phyloP scores from a whole-genome alignment of 2,797 vertebrate genomes.

The Antrozous pallidus region DNA sequence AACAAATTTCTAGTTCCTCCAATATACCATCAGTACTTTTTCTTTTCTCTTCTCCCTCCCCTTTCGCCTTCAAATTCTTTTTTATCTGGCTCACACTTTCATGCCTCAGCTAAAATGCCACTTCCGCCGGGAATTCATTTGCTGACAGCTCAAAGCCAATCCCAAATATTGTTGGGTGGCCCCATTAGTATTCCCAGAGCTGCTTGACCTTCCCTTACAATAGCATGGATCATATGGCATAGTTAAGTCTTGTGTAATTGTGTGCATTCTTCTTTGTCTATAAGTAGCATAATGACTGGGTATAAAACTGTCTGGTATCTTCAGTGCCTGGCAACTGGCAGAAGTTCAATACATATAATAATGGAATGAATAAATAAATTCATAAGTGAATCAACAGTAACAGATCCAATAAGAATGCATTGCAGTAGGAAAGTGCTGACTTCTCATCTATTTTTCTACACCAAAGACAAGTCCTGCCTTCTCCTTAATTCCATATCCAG shows the following conservation, averaged over 20 bases:
- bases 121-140: not conserved
- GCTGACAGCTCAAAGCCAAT: not conserved
- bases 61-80: not conserved
- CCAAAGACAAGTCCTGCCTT: not conserved
- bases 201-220: not conserved
- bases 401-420: not conserved
- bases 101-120: not conserved
- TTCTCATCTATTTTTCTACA: not conserved
- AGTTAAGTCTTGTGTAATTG: not conserved
- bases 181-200: not conserved
- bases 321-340: not conserved
- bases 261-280: not conserved
- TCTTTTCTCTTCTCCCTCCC: not conserved
- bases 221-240: fast-evolving
- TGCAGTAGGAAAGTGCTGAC: not conserved
- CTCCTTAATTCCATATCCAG: not conserved
- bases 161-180: not conserved
- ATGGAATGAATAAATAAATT: not conserved
- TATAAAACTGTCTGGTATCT: not conserved
- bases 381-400: not conserved
- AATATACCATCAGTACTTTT: not conserved
- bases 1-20: not conserved
- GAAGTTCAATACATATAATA: not conserved
- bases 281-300: not conserved
- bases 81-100: not conserved